Base-by-base conservation (phyloP, 2,113 vertebrate species). In the Brachyistius frenatus region DNA sequence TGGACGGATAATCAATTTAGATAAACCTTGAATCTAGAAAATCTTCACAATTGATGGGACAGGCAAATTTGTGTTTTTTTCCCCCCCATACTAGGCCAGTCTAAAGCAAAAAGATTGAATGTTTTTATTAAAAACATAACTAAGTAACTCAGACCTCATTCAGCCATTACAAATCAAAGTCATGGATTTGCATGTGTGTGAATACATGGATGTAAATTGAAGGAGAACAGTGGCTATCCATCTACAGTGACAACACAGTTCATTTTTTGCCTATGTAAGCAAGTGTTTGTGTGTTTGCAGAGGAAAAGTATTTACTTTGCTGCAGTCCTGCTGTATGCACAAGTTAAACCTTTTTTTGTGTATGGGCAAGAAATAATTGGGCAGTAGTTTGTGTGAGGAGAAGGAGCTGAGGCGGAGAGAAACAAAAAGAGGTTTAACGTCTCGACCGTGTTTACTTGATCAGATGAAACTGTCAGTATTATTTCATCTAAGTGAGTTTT, bases 291-390 rank as follows among this genome's bases (percentile, higher is more conserved):
- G 23, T 23, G 49, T 50, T 75, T 57, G 63, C 11, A 52, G 23
- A 72, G 33, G 23, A 31, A 9, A 72, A 33, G 9, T 54, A 13
- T 78, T 81, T 73, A 37, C 33, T 73, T 64, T 50, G 36, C 46
- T 46, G 39, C 46, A 66, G 47, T n/a, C 23, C 57, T 35, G 57
- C 52, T 71, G 53, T 33, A 14, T 77, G 37, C 23, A 23, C 23
- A 23, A 23, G 41, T 44, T 60, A 44, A 49, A 46, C 7, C 23
- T 23, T 32, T 5, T 53, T 15, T 39, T 66, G 39, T 55, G 30
- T 37, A 37, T 66, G 16, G 60, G 71, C 6, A 66, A 15, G 23
- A 73, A 80, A 83, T 68, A 79, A 85, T 31, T 82, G 57, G 62
- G 36, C 47, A 7, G 52, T 7, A 71, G 9, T 41, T 70, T 14